phyloP scores from a whole-genome alignment of 2,888 invertebrate genomes.

The Eudasyphora cyanicolor region DNA sequence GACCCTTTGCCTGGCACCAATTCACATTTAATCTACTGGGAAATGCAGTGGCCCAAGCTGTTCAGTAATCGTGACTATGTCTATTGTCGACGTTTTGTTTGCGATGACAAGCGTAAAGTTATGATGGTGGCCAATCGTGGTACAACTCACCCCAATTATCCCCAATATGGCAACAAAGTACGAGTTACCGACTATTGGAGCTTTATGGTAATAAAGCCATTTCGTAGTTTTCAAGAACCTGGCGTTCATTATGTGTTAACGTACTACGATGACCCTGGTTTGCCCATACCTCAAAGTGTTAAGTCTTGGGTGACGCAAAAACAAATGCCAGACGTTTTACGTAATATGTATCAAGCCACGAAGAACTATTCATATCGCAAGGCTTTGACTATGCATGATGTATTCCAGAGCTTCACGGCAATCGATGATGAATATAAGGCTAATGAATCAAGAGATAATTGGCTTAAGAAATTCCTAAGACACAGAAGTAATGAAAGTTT shows the following conservation, averaged over 20 bases:
- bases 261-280: conserved; percentile 93
- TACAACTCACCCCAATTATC: conserved; percentile 86
- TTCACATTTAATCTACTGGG: conserved; percentile 92
- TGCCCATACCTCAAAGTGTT: conserved; percentile 86
- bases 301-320: conserved; percentile 88
- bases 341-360: conserved; percentile 86
- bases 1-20: conserved; percentile 82
- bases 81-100: conserved; percentile 86
- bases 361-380: conserved; percentile 81
- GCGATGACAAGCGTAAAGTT: conserved; percentile 82
- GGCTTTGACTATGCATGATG: conserved; percentile 77
- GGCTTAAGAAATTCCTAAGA: conserved; percentile 68
- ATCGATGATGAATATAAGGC: conserved; percentile 74
- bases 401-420: conserved; percentile 68
- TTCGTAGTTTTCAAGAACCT: conserved; percentile 75
- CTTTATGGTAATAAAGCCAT: conserved; percentile 90
- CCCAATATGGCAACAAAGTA: conserved; percentile 85
- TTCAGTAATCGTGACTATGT: conserved; percentile 94
- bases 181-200: conserved; percentile 92
- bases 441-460: conserved; percentile 73
- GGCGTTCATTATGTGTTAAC: conserved; percentile 87
- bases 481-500: conserved; percentile 58
- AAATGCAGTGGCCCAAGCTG: conserved; percentile 91
- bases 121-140: conserved; percentile 86
- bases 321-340: conserved; percentile 89